Percentiles rank a stretch among this genome's conserved stretches.
Conservation (phyloP, 2,888 invertebrate genomes). For the Labia minor region DNA sequence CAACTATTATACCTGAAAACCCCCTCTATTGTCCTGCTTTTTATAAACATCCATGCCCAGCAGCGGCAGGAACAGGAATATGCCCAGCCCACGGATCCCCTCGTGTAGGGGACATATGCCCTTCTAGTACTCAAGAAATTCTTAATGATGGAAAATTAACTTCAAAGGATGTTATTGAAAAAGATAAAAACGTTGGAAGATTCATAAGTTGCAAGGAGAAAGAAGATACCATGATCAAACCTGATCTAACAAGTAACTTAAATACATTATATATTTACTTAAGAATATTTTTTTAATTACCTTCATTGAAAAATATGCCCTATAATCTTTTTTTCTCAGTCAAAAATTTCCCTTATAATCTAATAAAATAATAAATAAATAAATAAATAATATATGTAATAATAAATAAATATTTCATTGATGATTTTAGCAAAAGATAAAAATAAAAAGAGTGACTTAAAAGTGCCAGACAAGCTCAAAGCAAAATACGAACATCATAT, state of each 20-base stretch:
- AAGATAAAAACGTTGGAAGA: background rate
- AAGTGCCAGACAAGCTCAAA: background rate
- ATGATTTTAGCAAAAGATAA: too few species aligned
- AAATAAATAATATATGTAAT: too few species aligned
- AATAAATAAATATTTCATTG: too few species aligned
- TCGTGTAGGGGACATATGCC: background rate
- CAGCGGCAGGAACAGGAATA: background rate
- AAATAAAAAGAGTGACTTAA: too few species aligned
- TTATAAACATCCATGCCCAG: background rate
- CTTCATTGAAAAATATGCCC: too few species aligned
- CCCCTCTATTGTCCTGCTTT: background rate
- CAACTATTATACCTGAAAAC: background rate
- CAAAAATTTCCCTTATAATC: too few species aligned
- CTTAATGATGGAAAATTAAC: background rate
- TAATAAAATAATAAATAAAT: too few species aligned
- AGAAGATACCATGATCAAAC: background rate
- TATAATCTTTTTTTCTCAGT: too few species aligned
- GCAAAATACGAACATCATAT: background rate
- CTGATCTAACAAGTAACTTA: too few species aligned
- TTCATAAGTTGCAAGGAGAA: background rate
- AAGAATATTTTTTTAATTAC: too few species aligned
- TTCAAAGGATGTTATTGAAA: background rate
- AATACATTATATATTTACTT: too few species aligned
- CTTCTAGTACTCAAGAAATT: background rate
- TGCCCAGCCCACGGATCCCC: background rate